phyloP scores from a whole-genome alignment of 2,888 invertebrate genomes.

The Sphaerophoria taeniata region DNA sequence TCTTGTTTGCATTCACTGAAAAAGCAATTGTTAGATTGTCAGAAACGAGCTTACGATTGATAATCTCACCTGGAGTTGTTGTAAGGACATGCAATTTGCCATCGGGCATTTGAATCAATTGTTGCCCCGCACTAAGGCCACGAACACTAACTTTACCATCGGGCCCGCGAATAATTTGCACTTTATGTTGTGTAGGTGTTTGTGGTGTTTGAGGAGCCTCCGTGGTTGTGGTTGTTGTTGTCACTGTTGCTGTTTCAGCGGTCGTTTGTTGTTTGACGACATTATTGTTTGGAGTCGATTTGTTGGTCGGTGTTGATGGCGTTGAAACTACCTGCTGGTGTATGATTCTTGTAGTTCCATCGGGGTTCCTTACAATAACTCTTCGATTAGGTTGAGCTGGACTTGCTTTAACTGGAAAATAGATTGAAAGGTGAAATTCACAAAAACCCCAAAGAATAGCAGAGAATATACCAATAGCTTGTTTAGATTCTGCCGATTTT shows the following conservation, averaged over 20 bases:
- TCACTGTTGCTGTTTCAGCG: slow-evolving; percentile 82
- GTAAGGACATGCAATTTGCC: slow-evolving; percentile 93
- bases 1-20: slow-evolving; percentile 50
- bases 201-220: slow-evolving; percentile 84
- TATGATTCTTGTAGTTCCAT: slow-evolving; percentile 87
- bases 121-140: slow-evolving; percentile 95
- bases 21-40: no score
- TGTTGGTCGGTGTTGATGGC: slow-evolving; percentile 84
- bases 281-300: slow-evolving; percentile 86
- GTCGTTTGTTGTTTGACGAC: slow-evolving; percentile 77
- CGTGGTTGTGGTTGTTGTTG: slow-evolving; percentile 82
- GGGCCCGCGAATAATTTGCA: slow-evolving; percentile 94
- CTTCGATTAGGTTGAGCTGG: slow-evolving; percentile 80
- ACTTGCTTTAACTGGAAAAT: slow-evolving; percentile 54
- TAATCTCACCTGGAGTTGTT: slow-evolving; percentile 81
- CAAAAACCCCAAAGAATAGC: slow-evolving; percentile 2
- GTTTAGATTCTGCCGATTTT: slow-evolving; percentile 87
- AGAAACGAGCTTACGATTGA: neutral
- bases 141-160: slow-evolving; percentile 96
- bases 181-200: slow-evolving; percentile 86
- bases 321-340: slow-evolving; percentile 86
- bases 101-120: slow-evolving; percentile 95
- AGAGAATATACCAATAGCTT: slow-evolving; percentile 77
- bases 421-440: no score
- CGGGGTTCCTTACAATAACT: slow-evolving; percentile 83